Percentiles rank a stretch among this genome's conserved stretches.
Evolutionary conservation across 1,140 invertebrate genomes (phyloP).

Genomic region (Cyrtorhinus lividipennis): DNA sequence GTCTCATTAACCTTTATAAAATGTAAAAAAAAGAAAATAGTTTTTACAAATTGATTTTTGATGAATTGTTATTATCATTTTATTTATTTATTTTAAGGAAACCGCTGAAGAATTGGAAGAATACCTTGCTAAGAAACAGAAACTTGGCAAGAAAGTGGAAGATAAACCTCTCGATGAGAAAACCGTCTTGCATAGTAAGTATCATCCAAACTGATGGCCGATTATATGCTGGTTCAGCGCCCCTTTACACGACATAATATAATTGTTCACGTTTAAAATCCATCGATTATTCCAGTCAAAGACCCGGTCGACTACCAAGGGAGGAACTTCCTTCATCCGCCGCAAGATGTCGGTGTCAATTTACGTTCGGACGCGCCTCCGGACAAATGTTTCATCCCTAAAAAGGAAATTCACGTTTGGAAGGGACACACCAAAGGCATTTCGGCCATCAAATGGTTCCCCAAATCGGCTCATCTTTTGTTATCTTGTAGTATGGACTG

Average conservation of each 20-base stretch:
- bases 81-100: slow-evolving; percentile 38
- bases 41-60: too few species aligned
- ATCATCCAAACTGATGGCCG: slow-evolving; percentile 12
- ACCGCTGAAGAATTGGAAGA: slow-evolving; percentile 88
- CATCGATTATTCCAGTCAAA: slow-evolving; percentile 51
- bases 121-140: slow-evolving; percentile 81
- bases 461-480: slow-evolving; percentile 83
- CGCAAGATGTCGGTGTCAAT: slow-evolving; percentile 92
- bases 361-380: slow-evolving; percentile 82
- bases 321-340: slow-evolving; percentile 82
- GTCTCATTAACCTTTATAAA: too few species aligned
- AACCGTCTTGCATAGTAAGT: slow-evolving; percentile 81
- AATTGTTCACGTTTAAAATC: not conserved
- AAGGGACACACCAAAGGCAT: slow-evolving; percentile 96
- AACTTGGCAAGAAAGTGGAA: slow-evolving; percentile 65
- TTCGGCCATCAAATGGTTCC: slow-evolving; percentile 90
- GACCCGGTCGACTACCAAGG: slow-evolving; percentile 94
- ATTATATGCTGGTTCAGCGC: not conserved
- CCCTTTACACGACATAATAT: too few species aligned
- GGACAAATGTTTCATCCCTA: slow-evolving; percentile 93
- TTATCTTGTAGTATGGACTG: slow-evolving; percentile 94
- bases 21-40: too few species aligned
- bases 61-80: not conserved
- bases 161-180: slow-evolving; percentile 91
- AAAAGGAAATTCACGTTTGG: slow-evolving; percentile 93